Conservation (phyloP, 1,140 invertebrate species). For the Temnothorax nylanderi region DNA sequence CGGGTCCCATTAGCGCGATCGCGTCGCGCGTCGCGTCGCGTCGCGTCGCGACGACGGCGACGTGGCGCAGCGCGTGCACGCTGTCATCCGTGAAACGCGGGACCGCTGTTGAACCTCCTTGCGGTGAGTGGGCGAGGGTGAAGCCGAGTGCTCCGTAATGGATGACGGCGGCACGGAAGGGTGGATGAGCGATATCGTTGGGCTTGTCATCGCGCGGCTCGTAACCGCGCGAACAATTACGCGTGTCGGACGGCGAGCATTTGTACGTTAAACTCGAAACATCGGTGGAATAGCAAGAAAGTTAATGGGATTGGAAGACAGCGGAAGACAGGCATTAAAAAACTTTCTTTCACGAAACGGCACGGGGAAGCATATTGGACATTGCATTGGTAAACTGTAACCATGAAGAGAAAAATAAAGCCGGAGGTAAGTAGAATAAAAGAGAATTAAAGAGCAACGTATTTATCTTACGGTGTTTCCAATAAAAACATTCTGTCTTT, state of each 20-base stretch:
- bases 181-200: conserved; percentile 71
- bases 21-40: conserved; percentile 57
- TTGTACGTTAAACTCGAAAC: conserved; percentile 36
- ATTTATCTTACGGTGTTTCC: neutral
- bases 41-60: conserved; percentile 43
- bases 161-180: conserved; percentile 69
- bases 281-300: conserved; percentile 16
- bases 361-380: neutral
- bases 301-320: conserved; percentile 42
- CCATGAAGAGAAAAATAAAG: neutral
- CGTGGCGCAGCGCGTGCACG: conserved; percentile 43
- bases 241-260: conserved; percentile 28
- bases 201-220: conserved; percentile 64
- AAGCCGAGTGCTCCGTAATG: conserved; percentile 66
- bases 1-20: conserved; percentile 68
- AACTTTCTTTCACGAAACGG: conserved; percentile 9
- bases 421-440: neutral
- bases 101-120: conserved; percentile 74
- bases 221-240: conserved; percentile 60
- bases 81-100: conserved; percentile 74
- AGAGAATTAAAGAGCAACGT: neutral
- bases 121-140: conserved; percentile 73
- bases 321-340: neutral
- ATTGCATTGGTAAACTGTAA: neutral
- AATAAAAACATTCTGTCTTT: neutral